Percentiles rank a stretch among this genome's conserved stretches.
Conservation (phyloP, 2,888 invertebrate genomes). For the Apodemia mormo region DNA sequence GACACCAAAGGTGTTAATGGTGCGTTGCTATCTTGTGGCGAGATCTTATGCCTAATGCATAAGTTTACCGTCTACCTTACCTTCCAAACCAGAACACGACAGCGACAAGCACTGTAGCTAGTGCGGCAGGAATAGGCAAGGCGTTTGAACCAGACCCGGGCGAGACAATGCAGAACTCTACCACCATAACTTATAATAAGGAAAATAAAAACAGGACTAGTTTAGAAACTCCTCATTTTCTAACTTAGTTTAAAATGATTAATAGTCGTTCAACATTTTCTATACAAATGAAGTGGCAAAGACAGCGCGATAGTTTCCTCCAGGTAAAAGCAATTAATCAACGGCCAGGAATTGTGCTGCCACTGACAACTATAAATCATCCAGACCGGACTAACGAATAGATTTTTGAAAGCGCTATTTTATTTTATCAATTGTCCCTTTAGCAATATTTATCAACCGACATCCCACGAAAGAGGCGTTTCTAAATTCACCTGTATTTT, state of each 20-base stretch:
- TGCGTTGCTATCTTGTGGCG: too few species aligned
- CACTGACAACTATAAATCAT: constrained; percentile 60
- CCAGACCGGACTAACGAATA: constrained; percentile 51
- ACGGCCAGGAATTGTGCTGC: constrained; percentile 45
- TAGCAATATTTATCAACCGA: too few species aligned
- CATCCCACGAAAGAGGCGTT: too few species aligned
- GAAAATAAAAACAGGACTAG: background rate
- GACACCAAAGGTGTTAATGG: too few species aligned
- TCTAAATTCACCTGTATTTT: too few species aligned
- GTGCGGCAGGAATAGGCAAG: too few species aligned
- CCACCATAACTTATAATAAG: background rate
- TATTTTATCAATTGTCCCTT: background rate
- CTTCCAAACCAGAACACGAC: too few species aligned
- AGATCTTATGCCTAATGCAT: too few species aligned
- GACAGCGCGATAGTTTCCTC: constrained; percentile 67
- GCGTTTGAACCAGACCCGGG: too few species aligned
- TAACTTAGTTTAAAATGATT: constrained; percentile 2
- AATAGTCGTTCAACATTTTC: constrained; percentile 21
- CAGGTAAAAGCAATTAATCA: constrained; percentile 65
- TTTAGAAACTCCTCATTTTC: background rate
- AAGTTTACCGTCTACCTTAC: too few species aligned
- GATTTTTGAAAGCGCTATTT: constrained; percentile 10
- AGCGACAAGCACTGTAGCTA: too few species aligned
- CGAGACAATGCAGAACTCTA: too few species aligned
- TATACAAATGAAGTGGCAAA: constrained; percentile 57